Evolutionary conservation across 2,888 invertebrate species (phyloP).

Genomic region (Macrosoma leucophasiata): DNA sequence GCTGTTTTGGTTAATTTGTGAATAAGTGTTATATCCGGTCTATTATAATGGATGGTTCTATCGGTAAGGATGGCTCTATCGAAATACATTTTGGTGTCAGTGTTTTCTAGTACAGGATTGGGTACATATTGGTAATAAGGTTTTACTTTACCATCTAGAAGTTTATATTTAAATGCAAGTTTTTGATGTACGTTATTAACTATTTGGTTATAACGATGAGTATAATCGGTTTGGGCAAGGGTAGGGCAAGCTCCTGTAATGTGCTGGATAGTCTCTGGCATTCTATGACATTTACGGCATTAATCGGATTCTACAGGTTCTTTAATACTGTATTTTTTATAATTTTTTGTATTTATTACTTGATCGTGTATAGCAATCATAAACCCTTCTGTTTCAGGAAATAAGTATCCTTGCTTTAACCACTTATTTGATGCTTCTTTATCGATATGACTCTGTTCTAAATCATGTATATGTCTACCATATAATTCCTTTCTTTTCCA

Average conservation of each 20-base stretch:
- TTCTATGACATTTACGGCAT: too few relatives aligned
- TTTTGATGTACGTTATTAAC: not conserved
- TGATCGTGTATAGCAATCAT: conserved; percentile 8
- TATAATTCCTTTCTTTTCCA: not conserved
- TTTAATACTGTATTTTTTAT: not conserved
- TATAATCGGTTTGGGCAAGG: not conserved
- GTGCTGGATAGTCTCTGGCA: not conserved
- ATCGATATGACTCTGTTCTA: conserved; percentile 1
- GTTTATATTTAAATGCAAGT: not conserved
- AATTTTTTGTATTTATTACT: conserved; percentile 1
- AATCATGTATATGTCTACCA: conserved; percentile 2
- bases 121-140: conserved; percentile 7
- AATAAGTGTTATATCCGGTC: conserved; percentile 7
- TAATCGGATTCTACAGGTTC: not conserved
- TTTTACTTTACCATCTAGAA: too few relatives aligned
- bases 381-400: conserved; percentile 19
- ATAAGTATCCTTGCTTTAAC: not conserved
- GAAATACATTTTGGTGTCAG: conserved; percentile 1
- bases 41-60: conserved; percentile 4
- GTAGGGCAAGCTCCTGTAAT: not conserved
- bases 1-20: conserved; percentile 4
- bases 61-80: conserved; percentile 6
- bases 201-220: not conserved
- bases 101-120: conserved; percentile 7
- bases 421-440: conserved; percentile 1